Base-by-base conservation (phyloP, 2,797 vertebrate species). In the Synaphobranchus kaupii region DNA sequence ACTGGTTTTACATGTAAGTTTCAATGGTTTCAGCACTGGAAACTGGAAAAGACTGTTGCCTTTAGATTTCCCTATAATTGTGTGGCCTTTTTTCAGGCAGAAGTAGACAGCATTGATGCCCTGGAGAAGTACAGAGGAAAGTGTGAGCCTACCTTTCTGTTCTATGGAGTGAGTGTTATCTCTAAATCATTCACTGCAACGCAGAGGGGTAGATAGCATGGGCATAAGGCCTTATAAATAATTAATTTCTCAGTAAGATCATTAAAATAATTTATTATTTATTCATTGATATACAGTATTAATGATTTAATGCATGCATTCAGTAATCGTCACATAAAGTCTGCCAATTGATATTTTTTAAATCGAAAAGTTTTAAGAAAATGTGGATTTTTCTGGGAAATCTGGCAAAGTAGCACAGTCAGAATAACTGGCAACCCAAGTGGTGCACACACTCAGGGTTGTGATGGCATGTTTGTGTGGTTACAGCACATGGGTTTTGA, bases 81-180 rank as follows among this genome's bases (percentile, higher is more conserved):
- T 88, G 68, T 89, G 25, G 83, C 63, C 83, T 89, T 15, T 71
- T 86, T 91, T 71, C 91, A 99, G 98, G 98, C 98, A 39, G 98
- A 99, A 91, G 97, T 95, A 84, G 98, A 99, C 88, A 94, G 94
- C 88, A 95, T 98, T 54, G 97, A 98, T 86, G 94, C 95, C 88
- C 92, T 99, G 73, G 96, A 97, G 90, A 95, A 93, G 88, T 98
- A 99, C 93, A 94, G 96, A 89, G 98, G 98, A 44, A 98, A 95
- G 89, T 99, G 98, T 84, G 95, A 98, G 91, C 99, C 98, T 12
- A 96, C 97, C 71, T 99, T 99, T 89, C 96, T 99, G 86, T 97
- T 99, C 90, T 98, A 96, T 88, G 95, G 95, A 88, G 98, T 99
- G 90, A 97, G 97, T 95, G 17, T 22, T 58, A 60, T 13, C 50